Base-by-base conservation (phyloP, 2,113 vertebrate species). In the Odobenus rosmarus region DNA sequence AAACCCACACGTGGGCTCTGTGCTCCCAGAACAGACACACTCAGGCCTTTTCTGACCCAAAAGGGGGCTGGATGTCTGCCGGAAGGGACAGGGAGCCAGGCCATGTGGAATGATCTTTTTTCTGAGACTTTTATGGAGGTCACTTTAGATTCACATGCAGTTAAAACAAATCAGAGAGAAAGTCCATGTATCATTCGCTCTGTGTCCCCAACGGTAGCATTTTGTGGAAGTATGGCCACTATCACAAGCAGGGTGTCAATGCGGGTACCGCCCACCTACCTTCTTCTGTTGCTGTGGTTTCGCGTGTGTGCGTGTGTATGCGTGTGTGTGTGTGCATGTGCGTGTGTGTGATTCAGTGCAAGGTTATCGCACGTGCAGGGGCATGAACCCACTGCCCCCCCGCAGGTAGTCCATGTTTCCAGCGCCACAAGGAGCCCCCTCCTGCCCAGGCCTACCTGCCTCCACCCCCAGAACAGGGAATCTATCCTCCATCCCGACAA, bases 251-350 rank as follows among this genome's bases (percentile, higher is more conserved):
- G 11, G 46, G 1, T 13, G 0, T 24, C 4, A 33, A 5, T 18
- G 1, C 1, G 4, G 31, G 0, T 0, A 0, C 24, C 3, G 16
- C 1, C 59, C 59, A n/a, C 51, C 74, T 4, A 3, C 77, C 82
- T 6, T 5, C 1, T 3, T 42, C 4, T 0, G 2, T 10, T 42
- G 13, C 33, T 2, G 2, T 3, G 1, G 93, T 3, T 18, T n/a
- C 9, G 4, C 7, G 7, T 46, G 46, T 3, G 19, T 18, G 15
- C 24, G 7, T 28, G 11, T 26, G n/a, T n/a, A n/a, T 16, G 28
- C 26, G 10, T 53, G 53, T 53, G 53, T 53, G 53, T 16, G 53
- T 55, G 53, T 13, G 61, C 14, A 26, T 14, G 61, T 14, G 28
- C 5, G 28, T 49, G 82, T 49, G 69, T 42, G 36, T 24, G 4